Evolutionary conservation across 2,797 vertebrate genomes (phyloP).

Genomic region (Holocentrus rufus): DNA sequence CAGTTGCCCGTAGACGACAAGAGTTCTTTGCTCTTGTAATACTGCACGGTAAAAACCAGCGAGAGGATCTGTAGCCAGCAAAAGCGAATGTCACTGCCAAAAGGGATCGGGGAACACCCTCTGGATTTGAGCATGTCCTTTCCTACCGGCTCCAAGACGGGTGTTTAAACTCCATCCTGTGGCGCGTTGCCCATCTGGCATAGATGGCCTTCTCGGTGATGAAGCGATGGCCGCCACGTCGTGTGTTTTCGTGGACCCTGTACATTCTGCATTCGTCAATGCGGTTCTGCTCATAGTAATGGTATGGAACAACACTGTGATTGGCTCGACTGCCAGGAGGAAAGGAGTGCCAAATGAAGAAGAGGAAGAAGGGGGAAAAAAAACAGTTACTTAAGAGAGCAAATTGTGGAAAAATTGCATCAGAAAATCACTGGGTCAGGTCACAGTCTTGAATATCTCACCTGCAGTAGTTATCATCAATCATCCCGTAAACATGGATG

Average conservation of each 20-base stretch:
- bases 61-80: neutral
- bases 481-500: constrained; percentile 93
- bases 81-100: neutral
- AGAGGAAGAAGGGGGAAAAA: no score
- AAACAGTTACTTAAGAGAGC: neutral
- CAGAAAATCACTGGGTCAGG: neutral
- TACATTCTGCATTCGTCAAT: constrained; percentile 93
- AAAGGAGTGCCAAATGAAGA: neutral
- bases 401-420: neutral
- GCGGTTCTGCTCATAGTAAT: constrained; percentile 89
- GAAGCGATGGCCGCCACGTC: constrained; percentile 90
- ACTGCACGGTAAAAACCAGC: constrained; percentile 3
- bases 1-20: neutral
- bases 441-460: constrained; percentile 58
- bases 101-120: neutral
- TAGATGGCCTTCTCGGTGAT: constrained; percentile 96
- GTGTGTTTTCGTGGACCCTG: constrained; percentile 84
- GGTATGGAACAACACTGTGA: constrained; percentile 88
- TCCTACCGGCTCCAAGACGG: constrained; percentile 81
- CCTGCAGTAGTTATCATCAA: constrained; percentile 92
- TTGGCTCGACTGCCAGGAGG: constrained; percentile 75
- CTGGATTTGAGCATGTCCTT: neutral
- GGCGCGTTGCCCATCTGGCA: constrained; percentile 89
- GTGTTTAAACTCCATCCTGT: constrained; percentile 86
- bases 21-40: neutral